phyloP scores from a whole-genome alignment of 92 coral and sea anemone species.

The Palythoa caribaeorum region DNA sequence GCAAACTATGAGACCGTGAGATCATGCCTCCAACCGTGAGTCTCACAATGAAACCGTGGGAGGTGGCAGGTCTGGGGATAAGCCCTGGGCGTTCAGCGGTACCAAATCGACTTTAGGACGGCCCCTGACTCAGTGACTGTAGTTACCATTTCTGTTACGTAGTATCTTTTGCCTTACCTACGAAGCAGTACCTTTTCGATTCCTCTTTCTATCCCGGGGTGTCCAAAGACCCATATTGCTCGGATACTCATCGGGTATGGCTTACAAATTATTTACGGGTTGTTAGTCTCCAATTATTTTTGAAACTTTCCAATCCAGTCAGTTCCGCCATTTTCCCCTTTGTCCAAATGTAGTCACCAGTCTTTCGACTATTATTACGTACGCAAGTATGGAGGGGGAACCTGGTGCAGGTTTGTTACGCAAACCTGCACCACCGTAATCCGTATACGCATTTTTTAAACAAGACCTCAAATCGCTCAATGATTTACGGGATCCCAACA shows the following conservation, averaged over 20 bases:
- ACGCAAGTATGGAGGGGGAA: no score
- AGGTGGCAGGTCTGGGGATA: no score
- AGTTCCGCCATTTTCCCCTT: slow-evolving; percentile 73
- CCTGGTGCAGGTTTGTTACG: no score
- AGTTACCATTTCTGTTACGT: neutral
- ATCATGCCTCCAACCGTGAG: no score
- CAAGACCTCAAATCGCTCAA: no score
- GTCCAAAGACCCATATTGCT: slow-evolving; percentile 81
- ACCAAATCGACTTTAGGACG: no score
- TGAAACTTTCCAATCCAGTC: neutral
- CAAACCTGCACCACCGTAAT: no score
- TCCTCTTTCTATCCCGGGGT: slow-evolving; percentile 59
- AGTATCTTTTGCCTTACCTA: slow-evolving; percentile 62
- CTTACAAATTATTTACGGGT: no score
- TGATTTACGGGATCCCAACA: no score
- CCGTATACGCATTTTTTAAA: no score
- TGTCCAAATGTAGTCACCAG: slow-evolving; percentile 10
- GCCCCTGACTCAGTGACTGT: neutral
- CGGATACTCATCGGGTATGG: slow-evolving; percentile 83
- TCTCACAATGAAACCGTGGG: no score
- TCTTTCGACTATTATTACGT: neutral
- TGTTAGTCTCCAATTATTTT: neutral
- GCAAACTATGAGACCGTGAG: no score
- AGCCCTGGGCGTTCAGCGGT: neutral
- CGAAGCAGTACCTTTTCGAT: slow-evolving; percentile 75